Base-by-base conservation (phyloP, 2,888 invertebrate species). In the Sesia bembeciformis region DNA sequence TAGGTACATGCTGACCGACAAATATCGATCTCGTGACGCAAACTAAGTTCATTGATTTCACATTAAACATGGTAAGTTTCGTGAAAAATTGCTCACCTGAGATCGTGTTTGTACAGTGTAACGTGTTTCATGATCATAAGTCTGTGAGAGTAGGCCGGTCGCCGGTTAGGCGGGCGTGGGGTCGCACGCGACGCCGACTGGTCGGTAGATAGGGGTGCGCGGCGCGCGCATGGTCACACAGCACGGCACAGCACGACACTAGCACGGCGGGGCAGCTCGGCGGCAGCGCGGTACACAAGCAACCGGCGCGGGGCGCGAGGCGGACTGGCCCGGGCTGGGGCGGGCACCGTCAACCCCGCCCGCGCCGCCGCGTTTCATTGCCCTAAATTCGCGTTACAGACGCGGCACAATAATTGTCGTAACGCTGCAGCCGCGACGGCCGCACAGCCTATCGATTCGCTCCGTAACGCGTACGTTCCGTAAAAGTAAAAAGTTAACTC, bases 401-500 rank as follows among this genome's bases (percentile, higher is more conserved):
- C 82, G 74, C 81, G 55, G 73, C 81, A 81, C 82, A 78, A 78
- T 84, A 83, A 85, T 78, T 79, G 83, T 78, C 79, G 81, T 75
- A 75, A 76, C 69, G 76, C 82, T 76, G 82, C 87, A 80, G 75
- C 82, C 79, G 73, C 77, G 74, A 64, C 78, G 77, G 76, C 79
- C 81, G 80, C 76, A 78, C 78, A 66, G 67, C 74, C 74, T 79
- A 87, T 87, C 84, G 86, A 87, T 86, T 81, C 80, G 51, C 63
- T 58, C 64, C 64, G 60, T 61, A 60, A 64, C 75, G 70, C 73
- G 72, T 71, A 77, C 78, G 70, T 79, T 76, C 73, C 78, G 80
- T 81, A 78, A 81, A 82, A 84, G 78, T 83, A 78, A 85, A 85
- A 86, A 84, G 74, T 84, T 82, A 81, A 82, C 83, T 78, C 84